Conservation (phyloP, 2,113 vertebrate species). For the Numida meleagris region DNA sequence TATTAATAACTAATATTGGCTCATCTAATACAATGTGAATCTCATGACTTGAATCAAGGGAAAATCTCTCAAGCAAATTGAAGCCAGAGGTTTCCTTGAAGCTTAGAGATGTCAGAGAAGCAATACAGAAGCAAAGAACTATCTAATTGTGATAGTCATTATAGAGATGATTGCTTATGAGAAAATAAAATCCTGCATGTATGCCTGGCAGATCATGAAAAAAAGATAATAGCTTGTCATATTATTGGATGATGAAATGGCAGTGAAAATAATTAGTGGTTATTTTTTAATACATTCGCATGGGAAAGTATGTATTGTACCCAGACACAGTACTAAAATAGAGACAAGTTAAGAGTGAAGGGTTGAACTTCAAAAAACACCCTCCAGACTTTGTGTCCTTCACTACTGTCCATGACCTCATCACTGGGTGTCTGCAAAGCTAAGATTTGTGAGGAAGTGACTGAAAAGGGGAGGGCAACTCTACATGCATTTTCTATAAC, state of each 20-base stretch:
- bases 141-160: neutral
- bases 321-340: neutral
- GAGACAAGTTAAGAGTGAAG: neutral
- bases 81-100: neutral
- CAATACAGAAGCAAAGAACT: neutral
- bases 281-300: neutral
- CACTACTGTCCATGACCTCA: neutral
- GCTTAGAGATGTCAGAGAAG: neutral
- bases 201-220: conserved; percentile 1
- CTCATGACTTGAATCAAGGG: neutral
- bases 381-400: neutral
- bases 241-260: neutral
- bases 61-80: neutral
- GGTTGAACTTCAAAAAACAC: neutral
- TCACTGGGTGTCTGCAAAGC: neutral
- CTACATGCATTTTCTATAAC: neutral
- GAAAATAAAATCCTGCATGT: neutral
- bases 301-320: neutral
- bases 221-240: conserved; percentile 16
- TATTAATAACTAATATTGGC: neutral
- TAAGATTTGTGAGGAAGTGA: neutral
- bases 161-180: neutral
- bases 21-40: neutral
- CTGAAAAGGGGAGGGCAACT: neutral
- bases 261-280: neutral